These are phyloP conservation scores for Corythoichthys intestinalis DNA, from an alignment of 2,113 vertebrate genomes.

Conservation along the genomic window DNA sequence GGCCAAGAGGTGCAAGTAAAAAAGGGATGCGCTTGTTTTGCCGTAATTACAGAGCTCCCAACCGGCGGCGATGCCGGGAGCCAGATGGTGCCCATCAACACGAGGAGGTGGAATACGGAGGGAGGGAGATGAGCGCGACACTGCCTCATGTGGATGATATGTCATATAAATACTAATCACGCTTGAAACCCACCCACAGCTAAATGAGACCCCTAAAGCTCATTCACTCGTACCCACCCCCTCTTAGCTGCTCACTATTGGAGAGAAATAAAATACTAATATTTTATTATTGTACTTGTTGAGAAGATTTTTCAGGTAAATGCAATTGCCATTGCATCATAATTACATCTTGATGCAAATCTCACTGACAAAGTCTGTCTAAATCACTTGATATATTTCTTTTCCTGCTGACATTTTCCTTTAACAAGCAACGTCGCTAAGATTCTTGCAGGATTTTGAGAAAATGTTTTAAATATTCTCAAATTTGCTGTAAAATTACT, in stretches of 20 bases:
- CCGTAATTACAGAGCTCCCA: constrained; percentile 49
- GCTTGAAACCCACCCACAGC: constrained; percentile 54
- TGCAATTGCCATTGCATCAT: neutral
- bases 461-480: too few species aligned
- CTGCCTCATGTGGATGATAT: constrained; percentile 63
- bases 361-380: too few species aligned
- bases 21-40: constrained; percentile 46
- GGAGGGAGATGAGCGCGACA: constrained; percentile 51
- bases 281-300: neutral
- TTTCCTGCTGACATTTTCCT: too few species aligned
- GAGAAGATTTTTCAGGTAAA: neutral
- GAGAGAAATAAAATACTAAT: neutral
- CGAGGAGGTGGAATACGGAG: constrained; percentile 51
- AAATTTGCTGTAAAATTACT: too few species aligned
- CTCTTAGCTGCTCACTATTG: constrained; percentile 2
- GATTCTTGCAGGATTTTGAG: too few species aligned
- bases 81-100: constrained; percentile 70
- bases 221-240: constrained; percentile 42
- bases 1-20: constrained; percentile 17
- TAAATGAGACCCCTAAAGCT: constrained; percentile 62
- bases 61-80: constrained; percentile 53
- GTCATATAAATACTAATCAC: constrained; percentile 69
- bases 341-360: too few species aligned
- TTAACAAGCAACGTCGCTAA: too few species aligned
- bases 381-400: too few species aligned